Percentiles rank a stretch among this genome's conserved stretches.
These are phyloP conservation scores for Macrosoma leucophasiata DNA, from an alignment of 2,888 invertebrate species.

Conservation along the genomic window DNA sequence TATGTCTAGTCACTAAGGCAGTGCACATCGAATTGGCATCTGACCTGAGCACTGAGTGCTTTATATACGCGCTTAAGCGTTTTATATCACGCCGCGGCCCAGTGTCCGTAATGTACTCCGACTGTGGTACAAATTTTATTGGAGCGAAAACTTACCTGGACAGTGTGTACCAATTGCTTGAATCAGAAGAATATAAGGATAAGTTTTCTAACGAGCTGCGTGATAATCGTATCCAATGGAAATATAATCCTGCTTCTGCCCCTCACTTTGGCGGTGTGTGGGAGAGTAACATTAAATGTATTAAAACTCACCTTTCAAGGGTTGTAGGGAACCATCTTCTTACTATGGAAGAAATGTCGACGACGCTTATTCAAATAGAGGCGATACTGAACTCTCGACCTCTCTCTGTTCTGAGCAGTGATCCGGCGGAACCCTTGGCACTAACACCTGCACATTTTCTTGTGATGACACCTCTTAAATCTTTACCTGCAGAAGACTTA, in stretches of 20 bases:
- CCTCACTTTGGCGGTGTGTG: conserved; percentile 11
- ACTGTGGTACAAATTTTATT: conserved; percentile 22
- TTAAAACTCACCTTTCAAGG: conserved; percentile 9
- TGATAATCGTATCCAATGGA: conserved; percentile 6
- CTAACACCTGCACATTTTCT: conserved; percentile 6
- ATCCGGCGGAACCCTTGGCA: conserved; percentile 2
- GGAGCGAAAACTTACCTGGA: conserved; percentile 8
- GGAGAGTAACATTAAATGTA: conserved; percentile 11
- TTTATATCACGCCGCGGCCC: conserved; percentile 19
- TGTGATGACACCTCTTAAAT: conserved; percentile 2
- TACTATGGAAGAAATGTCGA: conserved; percentile 3
- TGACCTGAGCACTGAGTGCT: conserved; percentile 25
- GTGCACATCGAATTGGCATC: conserved; percentile 28
- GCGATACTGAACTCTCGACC: conserved; percentile 3
- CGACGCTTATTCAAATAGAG: conserved; percentile 8
- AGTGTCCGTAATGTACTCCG: conserved; percentile 17
- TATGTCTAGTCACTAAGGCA: conserved; percentile 16
- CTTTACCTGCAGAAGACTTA: conserved; percentile 17
- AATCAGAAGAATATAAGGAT: too few species aligned
- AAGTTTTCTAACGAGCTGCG: conserved; percentile 4
- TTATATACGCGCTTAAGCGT: conserved; percentile 18
- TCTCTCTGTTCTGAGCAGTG: neutral
- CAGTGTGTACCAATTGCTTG: too few species aligned
- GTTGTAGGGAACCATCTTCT: conserved; percentile 5
- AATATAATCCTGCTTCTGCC: conserved; percentile 4